Conservation (phyloP, 2,113 vertebrate species). For the Nannospalax galili region DNA sequence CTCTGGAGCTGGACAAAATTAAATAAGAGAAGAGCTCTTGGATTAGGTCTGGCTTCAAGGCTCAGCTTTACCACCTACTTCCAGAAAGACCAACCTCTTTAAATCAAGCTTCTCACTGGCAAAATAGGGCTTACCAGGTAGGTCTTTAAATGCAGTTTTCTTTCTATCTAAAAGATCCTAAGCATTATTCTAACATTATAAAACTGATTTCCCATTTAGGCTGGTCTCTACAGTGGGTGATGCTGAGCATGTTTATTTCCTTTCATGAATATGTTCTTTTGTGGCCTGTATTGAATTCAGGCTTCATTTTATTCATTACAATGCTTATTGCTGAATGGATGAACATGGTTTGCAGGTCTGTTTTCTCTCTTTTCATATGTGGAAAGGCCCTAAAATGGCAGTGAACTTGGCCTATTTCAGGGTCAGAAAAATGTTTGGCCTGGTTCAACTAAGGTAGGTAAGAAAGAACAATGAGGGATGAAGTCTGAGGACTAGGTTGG, state of each 20-base stretch:
- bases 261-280: constrained; percentile 4
- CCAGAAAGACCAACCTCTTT: not conserved
- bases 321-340: constrained; percentile 6
- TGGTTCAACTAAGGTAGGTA: not conserved
- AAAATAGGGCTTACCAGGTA: not conserved
- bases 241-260: not conserved
- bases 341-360: not conserved
- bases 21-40: not conserved
- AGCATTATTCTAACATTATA: not conserved
- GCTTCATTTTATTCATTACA: not conserved
- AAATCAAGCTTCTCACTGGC: constrained; percentile 21
- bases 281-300: not conserved
- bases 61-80: not conserved
- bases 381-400: not conserved
- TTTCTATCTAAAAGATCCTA: not conserved
- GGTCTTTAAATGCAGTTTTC: not conserved
- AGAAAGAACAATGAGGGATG: not conserved
- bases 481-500: not conserved
- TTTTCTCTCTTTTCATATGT: constrained; percentile 24
- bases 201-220: not conserved
- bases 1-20: not conserved
- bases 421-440: not conserved
- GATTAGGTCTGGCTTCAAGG: not conserved
- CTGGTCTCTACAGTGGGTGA: not conserved
- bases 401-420: not conserved